Evolutionary conservation across 2,888 invertebrate species (phyloP), one percentile per base, ranked within the genome.

Genomic region (Morpho deidamia): DNA sequence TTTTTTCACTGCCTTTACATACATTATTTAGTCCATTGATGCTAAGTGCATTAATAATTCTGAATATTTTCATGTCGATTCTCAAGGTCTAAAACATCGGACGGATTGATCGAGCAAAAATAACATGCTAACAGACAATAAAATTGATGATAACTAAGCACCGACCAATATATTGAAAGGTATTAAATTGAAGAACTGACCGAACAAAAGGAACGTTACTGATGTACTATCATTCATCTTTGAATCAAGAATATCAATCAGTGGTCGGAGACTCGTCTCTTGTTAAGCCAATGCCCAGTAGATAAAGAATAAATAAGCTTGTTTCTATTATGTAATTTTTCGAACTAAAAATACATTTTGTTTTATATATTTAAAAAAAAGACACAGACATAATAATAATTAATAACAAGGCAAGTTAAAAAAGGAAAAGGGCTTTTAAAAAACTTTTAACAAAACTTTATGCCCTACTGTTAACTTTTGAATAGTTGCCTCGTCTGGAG

Each of bases 221-320:
- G 42, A 51, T 43, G 39, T 48, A 52, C 54, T 60, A 55, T 53
- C 39, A 46, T 40, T 33, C 55, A 47, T 58, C 53, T 52, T 56
- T 32, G 52, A 50, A 72, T 76, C 75, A 60, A 67, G 77, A 78
- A 79, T 78, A 78, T 78, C 79, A 82, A 83, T 81, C 81, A 78
- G 73, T 78, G 72, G 70, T 72, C 76, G 73, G 74, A 66, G 67
- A 67, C 71, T 74, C 72, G 71, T 68, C 72, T 76, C 70, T 68
- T 74, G 72, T 71, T 74, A 77, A 78, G 82, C 78, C 78, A 74
- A 64, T 75, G 70, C 76, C 78, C 80, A 68, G 51, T 63, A 61
- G 66, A 63, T 64, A 68, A 34, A 48, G 49, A 49, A 44, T 49
- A 33, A 49, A 44, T 49, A 33, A 23, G 47, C 33, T 51, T 39